Conservation (phyloP, 2,888 invertebrate species). For the Ormyrus rosae region DNA sequence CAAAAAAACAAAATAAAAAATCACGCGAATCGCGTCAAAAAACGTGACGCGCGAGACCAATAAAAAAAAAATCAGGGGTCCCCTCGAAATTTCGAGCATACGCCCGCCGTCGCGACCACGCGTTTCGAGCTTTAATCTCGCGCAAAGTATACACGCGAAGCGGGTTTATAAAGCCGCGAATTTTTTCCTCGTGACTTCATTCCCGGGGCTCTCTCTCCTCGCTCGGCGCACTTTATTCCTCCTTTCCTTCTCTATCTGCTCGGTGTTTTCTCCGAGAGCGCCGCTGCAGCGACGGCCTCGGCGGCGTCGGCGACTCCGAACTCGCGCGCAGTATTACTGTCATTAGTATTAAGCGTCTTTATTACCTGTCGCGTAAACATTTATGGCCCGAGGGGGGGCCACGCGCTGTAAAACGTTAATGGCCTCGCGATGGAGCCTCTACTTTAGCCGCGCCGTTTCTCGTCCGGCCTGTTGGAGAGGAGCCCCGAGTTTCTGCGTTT, state of each 20-base stretch:
- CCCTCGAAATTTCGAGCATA: background rate
- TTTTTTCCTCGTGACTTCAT: background rate
- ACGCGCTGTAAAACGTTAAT: slow-evolving; percentile 50
- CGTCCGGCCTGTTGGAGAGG: background rate
- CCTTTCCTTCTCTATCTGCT: background rate
- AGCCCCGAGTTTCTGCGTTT: too few relatives aligned
- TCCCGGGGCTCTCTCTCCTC: background rate
- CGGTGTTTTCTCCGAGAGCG: background rate
- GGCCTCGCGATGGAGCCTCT: slow-evolving; percentile 40
- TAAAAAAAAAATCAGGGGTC: too few relatives aligned
- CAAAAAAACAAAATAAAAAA: too few relatives aligned
- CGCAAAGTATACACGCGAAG: background rate
- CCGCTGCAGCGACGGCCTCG: background rate
- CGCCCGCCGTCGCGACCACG: background rate
- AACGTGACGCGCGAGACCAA: too few relatives aligned
- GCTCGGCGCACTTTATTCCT: background rate
- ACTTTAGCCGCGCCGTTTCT: slow-evolving; percentile 6
- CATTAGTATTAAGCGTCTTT: slow-evolving; percentile 62
- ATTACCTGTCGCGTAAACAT: slow-evolving; percentile 61
- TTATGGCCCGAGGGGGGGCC: slow-evolving; percentile 46
- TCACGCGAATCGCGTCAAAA: too few relatives aligned
- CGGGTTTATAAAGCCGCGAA: background rate
- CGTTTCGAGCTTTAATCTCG: background rate
- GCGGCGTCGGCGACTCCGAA: background rate
- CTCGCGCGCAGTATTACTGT: slow-evolving; percentile 47